These are phyloP conservation scores for Podilymbus podiceps DNA, from an alignment of 2,113 vertebrate species.

Conservation along the genomic window DNA sequence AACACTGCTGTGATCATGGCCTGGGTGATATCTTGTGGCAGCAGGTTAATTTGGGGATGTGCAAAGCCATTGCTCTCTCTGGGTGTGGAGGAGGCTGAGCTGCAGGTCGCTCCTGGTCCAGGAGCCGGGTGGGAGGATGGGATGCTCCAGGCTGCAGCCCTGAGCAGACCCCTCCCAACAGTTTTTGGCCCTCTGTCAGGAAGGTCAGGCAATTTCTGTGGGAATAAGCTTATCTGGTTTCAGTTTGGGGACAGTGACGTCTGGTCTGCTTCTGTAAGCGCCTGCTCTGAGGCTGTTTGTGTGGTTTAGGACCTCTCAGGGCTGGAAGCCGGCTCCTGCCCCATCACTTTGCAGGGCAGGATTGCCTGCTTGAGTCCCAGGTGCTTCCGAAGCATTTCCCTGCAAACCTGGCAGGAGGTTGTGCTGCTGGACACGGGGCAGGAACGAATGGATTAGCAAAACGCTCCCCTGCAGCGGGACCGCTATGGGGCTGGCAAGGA, in stretches of 20 bases:
- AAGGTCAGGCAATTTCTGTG: background rate
- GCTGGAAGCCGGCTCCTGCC: background rate
- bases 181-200: background rate
- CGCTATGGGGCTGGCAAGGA: background rate
- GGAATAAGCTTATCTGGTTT: background rate
- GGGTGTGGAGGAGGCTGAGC: background rate
- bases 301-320: background rate
- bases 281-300: background rate
- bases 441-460: conserved; percentile 26
- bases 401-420: conserved; percentile 7
- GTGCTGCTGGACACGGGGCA: background rate
- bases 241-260: background rate
- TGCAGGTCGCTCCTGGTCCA: rapidly evolving
- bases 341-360: rapidly evolving
- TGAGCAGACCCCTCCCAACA: background rate
- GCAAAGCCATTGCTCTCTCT: background rate
- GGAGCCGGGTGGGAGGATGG: background rate
- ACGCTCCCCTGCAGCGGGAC: background rate
- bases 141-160: background rate
- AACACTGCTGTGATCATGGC: background rate
- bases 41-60: background rate
- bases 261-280: background rate
- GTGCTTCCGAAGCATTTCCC: background rate
- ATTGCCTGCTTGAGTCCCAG: background rate
- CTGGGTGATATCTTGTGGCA: background rate